Conservation (phyloP, 2,113 vertebrate genomes). For the Eulacestoma nigropectus region DNA sequence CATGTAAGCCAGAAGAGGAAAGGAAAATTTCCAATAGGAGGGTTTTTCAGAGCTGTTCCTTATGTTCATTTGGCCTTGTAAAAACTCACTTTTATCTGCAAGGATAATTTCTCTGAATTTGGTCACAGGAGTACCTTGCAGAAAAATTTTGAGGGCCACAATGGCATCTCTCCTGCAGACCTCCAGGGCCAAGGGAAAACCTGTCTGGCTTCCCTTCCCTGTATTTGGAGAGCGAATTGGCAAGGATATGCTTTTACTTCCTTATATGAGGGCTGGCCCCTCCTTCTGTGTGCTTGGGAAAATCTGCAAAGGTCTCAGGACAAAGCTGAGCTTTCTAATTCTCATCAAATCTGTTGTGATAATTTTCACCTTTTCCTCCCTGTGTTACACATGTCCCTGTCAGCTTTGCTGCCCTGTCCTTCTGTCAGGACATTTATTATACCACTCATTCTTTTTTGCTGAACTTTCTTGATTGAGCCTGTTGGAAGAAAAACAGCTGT, state of each 20-base stretch:
- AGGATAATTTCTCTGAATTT: background rate
- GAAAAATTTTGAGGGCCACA: background rate
- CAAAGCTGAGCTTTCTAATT: background rate
- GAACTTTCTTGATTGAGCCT: background rate
- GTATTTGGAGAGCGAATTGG: background rate
- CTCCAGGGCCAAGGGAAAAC: background rate
- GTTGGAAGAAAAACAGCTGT: background rate
- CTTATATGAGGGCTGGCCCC: background rate
- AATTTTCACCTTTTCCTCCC: background rate
- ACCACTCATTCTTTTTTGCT: background rate
- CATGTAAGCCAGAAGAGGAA: background rate
- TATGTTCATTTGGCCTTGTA: background rate
- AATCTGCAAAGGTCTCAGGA: background rate
- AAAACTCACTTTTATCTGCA: background rate
- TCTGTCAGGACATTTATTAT: background rate
- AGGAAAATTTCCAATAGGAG: background rate
- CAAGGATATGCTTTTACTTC: background rate
- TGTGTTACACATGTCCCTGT: background rate
- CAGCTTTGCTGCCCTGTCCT: background rate
- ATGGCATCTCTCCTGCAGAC: background rate
- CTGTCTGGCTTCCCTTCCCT: background rate
- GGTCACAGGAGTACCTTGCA: background rate
- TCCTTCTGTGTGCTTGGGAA: background rate
- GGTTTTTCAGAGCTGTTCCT: background rate
- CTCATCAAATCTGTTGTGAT: background rate